A percentile compares a stretch with the other conserved stretches of the same genome.
These are phyloP conservation scores for Aix galericulata DNA, from an alignment of 2,113 vertebrate species.

Conservation along the genomic window DNA sequence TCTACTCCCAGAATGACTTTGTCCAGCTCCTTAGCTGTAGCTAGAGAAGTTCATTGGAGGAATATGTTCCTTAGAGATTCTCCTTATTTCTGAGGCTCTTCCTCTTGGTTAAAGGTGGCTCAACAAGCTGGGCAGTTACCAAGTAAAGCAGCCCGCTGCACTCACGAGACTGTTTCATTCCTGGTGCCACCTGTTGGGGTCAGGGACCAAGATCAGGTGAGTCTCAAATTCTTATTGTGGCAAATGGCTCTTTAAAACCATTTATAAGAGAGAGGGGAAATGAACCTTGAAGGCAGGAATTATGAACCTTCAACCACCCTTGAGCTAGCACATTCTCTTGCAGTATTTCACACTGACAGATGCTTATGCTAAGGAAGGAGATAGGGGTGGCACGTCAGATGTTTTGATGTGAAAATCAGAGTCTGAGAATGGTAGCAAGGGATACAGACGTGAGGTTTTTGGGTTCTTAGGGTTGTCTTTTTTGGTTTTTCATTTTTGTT, in stretches of 20 bases:
- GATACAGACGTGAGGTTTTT: slow-evolving; percentile 26
- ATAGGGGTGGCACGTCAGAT: slow-evolving; percentile 31
- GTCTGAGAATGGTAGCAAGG: slow-evolving; percentile 12
- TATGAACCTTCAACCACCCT: not conserved
- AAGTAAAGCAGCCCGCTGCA: slow-evolving; percentile 78
- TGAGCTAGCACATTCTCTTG: slow-evolving; percentile 23
- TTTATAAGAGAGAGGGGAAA: slow-evolving; percentile 67
- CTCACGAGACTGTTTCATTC: slow-evolving; percentile 78
- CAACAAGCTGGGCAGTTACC: slow-evolving; percentile 77
- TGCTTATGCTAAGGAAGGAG: slow-evolving; percentile 29
- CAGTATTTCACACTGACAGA: not conserved
- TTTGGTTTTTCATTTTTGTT: slow-evolving; percentile 26
- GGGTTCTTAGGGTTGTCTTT: slow-evolving; percentile 67
- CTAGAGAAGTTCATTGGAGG: slow-evolving; percentile 63
- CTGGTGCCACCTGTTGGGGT: slow-evolving; percentile 77
- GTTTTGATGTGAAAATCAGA: not conserved
- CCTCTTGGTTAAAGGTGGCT: slow-evolving; percentile 77
- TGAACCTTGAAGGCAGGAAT: slow-evolving; percentile 51
- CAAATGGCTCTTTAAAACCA: slow-evolving; percentile 74
- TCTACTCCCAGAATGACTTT: slow-evolving; percentile 47
- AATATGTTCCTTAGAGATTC: slow-evolving; percentile 65
- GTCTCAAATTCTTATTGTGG: slow-evolving; percentile 78
- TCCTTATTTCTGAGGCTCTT: slow-evolving; percentile 76
- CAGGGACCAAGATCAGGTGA: slow-evolving; percentile 79
- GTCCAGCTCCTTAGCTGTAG: slow-evolving; percentile 66